Evolutionary conservation across 2,888 invertebrate species (phyloP).

Genomic region (Cryptus armator): DNA sequence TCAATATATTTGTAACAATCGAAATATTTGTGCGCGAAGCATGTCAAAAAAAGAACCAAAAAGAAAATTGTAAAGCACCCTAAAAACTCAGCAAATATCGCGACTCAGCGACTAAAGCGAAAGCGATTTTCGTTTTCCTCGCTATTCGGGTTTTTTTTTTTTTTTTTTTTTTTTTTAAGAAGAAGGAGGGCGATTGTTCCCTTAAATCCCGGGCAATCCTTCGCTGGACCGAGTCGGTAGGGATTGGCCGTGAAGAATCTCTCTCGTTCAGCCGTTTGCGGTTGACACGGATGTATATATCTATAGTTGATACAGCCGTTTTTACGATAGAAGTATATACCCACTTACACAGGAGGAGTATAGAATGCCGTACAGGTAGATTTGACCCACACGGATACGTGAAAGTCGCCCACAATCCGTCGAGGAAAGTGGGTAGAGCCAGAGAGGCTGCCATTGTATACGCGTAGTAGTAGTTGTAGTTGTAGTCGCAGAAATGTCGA

Average conservation of each 20-base stretch:
- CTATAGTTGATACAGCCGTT: neutral
- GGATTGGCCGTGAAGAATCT: constrained; percentile 16
- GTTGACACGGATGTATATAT: neutral
- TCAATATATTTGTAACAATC: neutral
- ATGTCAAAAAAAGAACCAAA: neutral
- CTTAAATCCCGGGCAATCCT: constrained; percentile 53
- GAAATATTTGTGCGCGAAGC: neutral
- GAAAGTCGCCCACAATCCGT: constrained; percentile 50
- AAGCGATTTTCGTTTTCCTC: constrained; percentile 25
- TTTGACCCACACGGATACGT: constrained; percentile 39
- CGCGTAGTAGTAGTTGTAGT: constrained; percentile 2
- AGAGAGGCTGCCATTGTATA: neutral
- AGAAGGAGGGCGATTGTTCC: constrained; percentile 35
- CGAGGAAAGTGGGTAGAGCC: constrained; percentile 37
- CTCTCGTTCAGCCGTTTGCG: constrained; percentile 12
- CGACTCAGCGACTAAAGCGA: neutral
- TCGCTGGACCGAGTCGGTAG: neutral
- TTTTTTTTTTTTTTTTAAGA: constrained; percentile 4
- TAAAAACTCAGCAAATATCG: constrained; percentile 7
- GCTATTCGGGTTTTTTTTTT: neutral
- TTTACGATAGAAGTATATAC: neutral
- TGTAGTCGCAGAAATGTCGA: constrained; percentile 33
- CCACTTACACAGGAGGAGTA: neutral
- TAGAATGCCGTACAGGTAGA: constrained; percentile 34
- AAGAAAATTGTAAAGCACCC: neutral